Conservation (phyloP, 2,797 vertebrate species). For the Arrhamphus sclerolepis region DNA sequence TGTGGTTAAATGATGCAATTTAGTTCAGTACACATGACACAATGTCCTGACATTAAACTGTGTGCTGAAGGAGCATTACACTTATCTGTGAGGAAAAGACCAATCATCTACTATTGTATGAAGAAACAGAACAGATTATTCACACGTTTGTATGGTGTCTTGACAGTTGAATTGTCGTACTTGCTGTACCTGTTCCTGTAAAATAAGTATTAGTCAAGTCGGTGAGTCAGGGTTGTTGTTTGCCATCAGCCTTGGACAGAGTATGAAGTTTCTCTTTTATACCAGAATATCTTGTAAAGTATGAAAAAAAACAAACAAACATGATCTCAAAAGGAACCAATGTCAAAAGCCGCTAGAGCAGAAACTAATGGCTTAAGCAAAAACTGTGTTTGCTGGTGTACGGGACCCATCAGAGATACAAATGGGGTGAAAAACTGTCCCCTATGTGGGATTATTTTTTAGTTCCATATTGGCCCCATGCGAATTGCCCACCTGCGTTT, state of each 20-base stretch:
- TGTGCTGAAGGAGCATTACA: too few species aligned
- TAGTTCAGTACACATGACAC: not conserved
- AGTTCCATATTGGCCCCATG: too few species aligned
- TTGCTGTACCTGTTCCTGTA: not conserved
- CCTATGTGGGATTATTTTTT: too few species aligned
- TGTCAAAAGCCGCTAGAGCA: not conserved
- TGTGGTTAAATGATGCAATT: not conserved
- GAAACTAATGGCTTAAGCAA: too few species aligned
- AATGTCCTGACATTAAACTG: not conserved
- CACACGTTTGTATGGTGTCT: not conserved
- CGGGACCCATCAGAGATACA: too few species aligned
- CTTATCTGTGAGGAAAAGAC: not conserved
- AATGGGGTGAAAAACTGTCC: too few species aligned
- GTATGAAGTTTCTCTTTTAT: not conserved
- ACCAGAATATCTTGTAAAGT: not conserved
- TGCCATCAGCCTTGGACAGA: not conserved
- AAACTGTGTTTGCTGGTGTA: too few species aligned
- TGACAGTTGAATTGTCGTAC: not conserved
- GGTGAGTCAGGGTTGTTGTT: not conserved
- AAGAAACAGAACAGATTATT: too few species aligned
- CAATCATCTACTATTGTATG: too few species aligned
- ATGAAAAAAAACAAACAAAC: not conserved
- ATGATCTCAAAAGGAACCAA: not conserved
- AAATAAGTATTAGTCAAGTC: not conserved
- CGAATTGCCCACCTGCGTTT: too few species aligned